Base-by-base conservation (phyloP, 2,888 invertebrate species). In the Argyra leucocephala region DNA sequence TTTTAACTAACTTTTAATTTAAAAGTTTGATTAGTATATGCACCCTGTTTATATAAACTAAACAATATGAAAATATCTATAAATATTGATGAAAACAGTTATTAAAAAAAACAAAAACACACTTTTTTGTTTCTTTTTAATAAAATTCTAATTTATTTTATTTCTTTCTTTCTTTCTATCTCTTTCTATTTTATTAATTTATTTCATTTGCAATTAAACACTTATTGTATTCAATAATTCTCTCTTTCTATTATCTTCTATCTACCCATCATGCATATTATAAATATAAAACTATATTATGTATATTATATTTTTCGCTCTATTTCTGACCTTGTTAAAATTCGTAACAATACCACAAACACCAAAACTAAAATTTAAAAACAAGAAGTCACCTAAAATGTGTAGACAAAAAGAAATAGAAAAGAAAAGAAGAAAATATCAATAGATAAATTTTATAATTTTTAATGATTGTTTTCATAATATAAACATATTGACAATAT, bases 1-100 rank as follows among this genome's bases (percentile, higher is more conserved):
- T n/a, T n/a, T n/a, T n/a, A n/a, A n/a, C n/a, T n/a, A n/a, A 31
- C 10, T 31, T 31, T 31, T 10, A 31, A 31, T 31, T 31, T 31
- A 31, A 31, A 31, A 31, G n/a, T n/a, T n/a, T n/a, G n/a, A n/a
- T n/a, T n/a, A n/a, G n/a, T n/a, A n/a, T n/a, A n/a, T n/a, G n/a
- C n/a, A n/a, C n/a, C n/a, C n/a, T n/a, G n/a, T n/a, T n/a, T n/a
- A n/a, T n/a, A n/a, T n/a, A n/a, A n/a, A n/a, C n/a, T n/a, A n/a
- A 31, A 31, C 31, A 48, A 48, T 18, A 15, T 48, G 2, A 48
- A 48, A 48, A 48, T 31, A 26, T n/a, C n/a, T 37, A 48, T 48
- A 48, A 48, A 48, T 48, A 48, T 48, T 15, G 48, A 48, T 48
- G 48, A 48, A 48, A 48, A 48, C 48, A 48, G 48, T 48, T 48